Base-by-base conservation (phyloP, 2,888 invertebrate genomes). In the Lepeophtheirus nordmannii region DNA sequence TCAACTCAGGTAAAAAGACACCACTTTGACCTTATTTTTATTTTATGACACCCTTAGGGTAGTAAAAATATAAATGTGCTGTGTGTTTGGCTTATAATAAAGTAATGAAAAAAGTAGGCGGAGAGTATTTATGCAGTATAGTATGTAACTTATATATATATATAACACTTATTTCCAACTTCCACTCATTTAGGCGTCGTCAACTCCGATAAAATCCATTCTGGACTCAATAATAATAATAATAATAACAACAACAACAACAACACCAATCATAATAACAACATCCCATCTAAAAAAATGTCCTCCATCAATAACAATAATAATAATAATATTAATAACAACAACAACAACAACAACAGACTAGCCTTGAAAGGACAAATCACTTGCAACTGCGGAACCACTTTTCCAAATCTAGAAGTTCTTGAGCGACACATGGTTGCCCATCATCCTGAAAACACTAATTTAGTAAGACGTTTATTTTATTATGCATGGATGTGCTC, bases 371-470 rank as follows among this genome's bases (percentile, higher is more conserved):
- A 30, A 30, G 30, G 30, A 30, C 38, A 66, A 22, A 40, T 66
- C 23, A 66, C 66, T 39, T 66, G 66, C 60, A 66, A 66, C 41
- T 66, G 66, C 41, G 60, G 60, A 30, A 12, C 23, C 10, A 23
- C 37, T 11, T 66, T 66, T 46, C 60, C 66, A 8, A 58, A 37
- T n/a, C 30, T 66, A 23, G 66, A 58, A 41, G 20, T 60, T 20
- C 46, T 66, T 20, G 66, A 66, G 37, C 22, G 22, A 17, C 66
- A 66, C 46, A 53, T 53, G 53, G 41, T 22, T 17, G n/a, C 58
- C 20, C 20, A 17, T 20, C 66, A 66, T 60, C 66, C 66, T 14
- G 66, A 66, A 38, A 66, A 66, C 22, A 60, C 60, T 11, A 40
- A 66, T 30, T 39, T 66, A 38, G 66, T 66, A 66, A 66, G 66